A percentile compares a stretch with the other conserved stretches of the same genome.
phyloP scores from a whole-genome alignment of 2,113 vertebrate species.

The Sceloporus undulatus region DNA sequence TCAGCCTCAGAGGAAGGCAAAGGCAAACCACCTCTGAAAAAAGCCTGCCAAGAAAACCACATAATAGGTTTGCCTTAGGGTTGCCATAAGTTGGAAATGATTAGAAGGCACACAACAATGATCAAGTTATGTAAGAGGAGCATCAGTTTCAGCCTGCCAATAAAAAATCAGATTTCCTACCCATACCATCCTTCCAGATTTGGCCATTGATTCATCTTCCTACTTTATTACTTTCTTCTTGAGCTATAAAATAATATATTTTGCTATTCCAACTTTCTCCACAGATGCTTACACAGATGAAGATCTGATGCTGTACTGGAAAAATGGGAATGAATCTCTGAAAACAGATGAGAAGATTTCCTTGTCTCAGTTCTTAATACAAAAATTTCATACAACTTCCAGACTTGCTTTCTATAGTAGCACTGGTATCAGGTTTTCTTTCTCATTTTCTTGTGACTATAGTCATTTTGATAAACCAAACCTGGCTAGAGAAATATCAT shows the following conservation, averaged over 20 bases:
- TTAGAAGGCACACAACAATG: not conserved
- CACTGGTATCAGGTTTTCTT: constrained; percentile 82
- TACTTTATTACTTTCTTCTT: not conserved
- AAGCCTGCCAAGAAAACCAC: too few relatives aligned
- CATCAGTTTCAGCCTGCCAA: not conserved
- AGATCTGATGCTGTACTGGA: constrained; percentile 97
- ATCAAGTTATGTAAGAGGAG: not conserved
- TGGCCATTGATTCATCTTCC: not conserved
- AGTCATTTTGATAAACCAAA: not conserved
- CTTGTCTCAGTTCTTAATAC: constrained; percentile 96
- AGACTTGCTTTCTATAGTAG: constrained; percentile 97
- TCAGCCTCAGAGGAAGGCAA: too few relatives aligned
- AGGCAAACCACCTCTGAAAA: too few relatives aligned
- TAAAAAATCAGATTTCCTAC: not conserved
- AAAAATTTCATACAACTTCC: constrained; percentile 95
- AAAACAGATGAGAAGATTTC: constrained; percentile 94
- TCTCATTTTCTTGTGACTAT: not conserved
- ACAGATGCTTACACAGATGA: constrained; percentile 97
- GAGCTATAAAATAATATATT: not conserved
- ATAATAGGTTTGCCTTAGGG: too few relatives aligned
- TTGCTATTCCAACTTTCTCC: not conserved
- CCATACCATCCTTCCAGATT: not conserved
- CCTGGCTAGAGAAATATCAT: too few relatives aligned
- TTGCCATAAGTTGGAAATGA: too few relatives aligned
- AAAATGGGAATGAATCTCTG: constrained; percentile 93